phyloP scores from a whole-genome alignment of 1,140 invertebrate species.

The Bombyx mandarina region DNA sequence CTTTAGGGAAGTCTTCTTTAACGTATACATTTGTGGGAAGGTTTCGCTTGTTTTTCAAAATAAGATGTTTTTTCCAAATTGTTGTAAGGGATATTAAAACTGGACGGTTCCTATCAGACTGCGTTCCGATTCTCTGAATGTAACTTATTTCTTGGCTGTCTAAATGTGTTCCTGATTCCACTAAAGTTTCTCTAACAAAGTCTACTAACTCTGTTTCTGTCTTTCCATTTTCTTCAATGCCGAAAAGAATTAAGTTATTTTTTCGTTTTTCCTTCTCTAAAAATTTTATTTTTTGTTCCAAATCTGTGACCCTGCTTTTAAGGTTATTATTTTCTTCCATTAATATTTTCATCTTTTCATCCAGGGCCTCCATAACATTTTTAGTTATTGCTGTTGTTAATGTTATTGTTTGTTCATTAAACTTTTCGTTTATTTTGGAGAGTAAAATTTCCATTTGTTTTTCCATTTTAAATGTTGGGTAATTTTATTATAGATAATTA shows the following conservation, averaged over 20 bases:
- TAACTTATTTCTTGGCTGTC: slow-evolving; percentile 16
- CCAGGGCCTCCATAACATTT: slow-evolving; percentile 21
- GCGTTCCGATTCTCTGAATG: slow-evolving; percentile 17
- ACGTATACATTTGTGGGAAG: slow-evolving; percentile 14
- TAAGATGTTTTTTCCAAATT: slow-evolving; percentile 21
- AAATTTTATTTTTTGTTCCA: slow-evolving; percentile 16
- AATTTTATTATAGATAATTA: neutral
- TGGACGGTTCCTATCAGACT: slow-evolving; percentile 13
- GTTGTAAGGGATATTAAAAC: slow-evolving; percentile 17
- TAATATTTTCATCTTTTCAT: slow-evolving; percentile 16
- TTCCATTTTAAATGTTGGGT: slow-evolving; percentile 5
- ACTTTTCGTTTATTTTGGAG: slow-evolving; percentile 19
- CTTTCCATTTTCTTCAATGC: slow-evolving; percentile 18
- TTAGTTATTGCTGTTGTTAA: slow-evolving; percentile 20
- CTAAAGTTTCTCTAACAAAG: slow-evolving; percentile 13
- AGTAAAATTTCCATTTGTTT: slow-evolving; percentile 15
- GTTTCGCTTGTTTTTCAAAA: slow-evolving; percentile 18
- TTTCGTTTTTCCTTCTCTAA: slow-evolving; percentile 20
- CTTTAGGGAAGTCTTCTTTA: slow-evolving; percentile 18
- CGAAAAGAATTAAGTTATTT: slow-evolving; percentile 21
- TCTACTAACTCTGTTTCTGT: slow-evolving; percentile 12
- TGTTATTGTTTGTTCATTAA: slow-evolving; percentile 17
- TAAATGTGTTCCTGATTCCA: slow-evolving; percentile 10
- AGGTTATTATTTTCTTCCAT: slow-evolving; percentile 21
- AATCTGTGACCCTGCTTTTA: slow-evolving; percentile 15